Evolutionary conservation across 2,888 invertebrate species (phyloP).

Genomic region (Endotricha flammealis): DNA sequence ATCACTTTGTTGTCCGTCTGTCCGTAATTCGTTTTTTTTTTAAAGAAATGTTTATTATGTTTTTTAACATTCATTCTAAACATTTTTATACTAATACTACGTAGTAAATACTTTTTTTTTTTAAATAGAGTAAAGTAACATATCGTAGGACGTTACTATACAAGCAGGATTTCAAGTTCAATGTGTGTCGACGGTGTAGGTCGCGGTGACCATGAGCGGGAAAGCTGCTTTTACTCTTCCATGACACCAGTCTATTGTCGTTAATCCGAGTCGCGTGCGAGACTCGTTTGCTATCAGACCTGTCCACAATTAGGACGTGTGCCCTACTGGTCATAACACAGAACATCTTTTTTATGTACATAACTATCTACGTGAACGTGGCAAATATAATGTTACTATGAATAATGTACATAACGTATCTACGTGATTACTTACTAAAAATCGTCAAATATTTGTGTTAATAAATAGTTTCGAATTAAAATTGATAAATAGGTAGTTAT

Average conservation of each 20-base stretch:
- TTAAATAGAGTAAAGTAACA: constrained; percentile 2
- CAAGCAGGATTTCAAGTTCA: constrained; percentile 1
- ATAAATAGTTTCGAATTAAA: too few relatives aligned
- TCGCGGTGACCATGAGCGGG: constrained; percentile 22
- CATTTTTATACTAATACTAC: too few relatives aligned
- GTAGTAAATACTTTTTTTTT: too few relatives aligned
- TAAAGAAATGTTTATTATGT: too few relatives aligned
- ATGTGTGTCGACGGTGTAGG: constrained; percentile 3
- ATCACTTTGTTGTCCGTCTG: too few relatives aligned
- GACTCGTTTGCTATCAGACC: constrained; percentile 8
- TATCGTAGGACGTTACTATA: constrained; percentile 1
- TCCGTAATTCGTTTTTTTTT: too few relatives aligned
- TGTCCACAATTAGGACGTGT: constrained; percentile 20
- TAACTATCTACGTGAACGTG: constrained; percentile 3
- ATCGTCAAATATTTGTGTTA: too few relatives aligned
- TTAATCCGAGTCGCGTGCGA: constrained; percentile 2
- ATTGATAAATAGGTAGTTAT: too few relatives aligned
- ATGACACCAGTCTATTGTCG: constrained; percentile 8
- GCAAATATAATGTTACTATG: too few relatives aligned
- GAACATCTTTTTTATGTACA: constrained; percentile 14
- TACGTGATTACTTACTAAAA: too few relatives aligned
- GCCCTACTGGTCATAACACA: constrained; percentile 14
- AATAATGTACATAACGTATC: too few relatives aligned
- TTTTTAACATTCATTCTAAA: too few relatives aligned
- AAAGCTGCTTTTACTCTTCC: constrained; percentile 32